These are phyloP conservation scores for Glaucidium brasilianum DNA, from an alignment of 2,113 vertebrate genomes.

Conservation along the genomic window DNA sequence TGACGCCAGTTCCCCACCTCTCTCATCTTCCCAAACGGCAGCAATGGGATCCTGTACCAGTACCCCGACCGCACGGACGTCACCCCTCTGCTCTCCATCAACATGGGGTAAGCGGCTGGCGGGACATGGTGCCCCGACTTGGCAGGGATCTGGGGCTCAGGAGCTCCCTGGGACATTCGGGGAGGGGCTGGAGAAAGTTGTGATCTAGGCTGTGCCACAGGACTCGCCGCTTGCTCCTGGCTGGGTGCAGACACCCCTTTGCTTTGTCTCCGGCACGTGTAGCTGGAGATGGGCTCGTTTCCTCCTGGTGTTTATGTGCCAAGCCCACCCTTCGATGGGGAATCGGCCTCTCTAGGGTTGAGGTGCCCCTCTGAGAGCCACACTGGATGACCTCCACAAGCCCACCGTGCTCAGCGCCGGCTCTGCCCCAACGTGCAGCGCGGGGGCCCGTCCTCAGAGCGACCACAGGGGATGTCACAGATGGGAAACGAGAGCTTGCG, in stretches of 20 bases:
- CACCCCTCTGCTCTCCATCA: slow-evolving; percentile 88
- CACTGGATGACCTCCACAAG: not conserved
- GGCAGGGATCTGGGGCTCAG: not conserved
- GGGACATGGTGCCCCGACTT: accelerated
- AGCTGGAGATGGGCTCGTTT: not conserved
- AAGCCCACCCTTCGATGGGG: not conserved
- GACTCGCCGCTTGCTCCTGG: not conserved
- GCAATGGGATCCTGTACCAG: slow-evolving; percentile 90
- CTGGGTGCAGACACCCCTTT: accelerated
- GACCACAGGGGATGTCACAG: accelerated
- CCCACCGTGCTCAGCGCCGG: accelerated
- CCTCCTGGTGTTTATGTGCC: not conserved
- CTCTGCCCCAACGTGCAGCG: accelerated
- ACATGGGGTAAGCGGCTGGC: slow-evolving; percentile 86
- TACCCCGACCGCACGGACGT: slow-evolving; percentile 88
- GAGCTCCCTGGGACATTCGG: not conserved
- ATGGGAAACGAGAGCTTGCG: not conserved
- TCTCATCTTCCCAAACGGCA: slow-evolving; percentile 47
- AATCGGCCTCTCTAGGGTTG: not conserved
- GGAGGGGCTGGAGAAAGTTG: not conserved
- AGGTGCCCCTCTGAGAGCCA: not conserved
- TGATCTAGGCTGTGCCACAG: accelerated
- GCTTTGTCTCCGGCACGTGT: accelerated
- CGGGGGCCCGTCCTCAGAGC: not conserved
- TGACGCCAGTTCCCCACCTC: not conserved